Evolutionary conservation across 1,140 invertebrate genomes (phyloP), one percentile per base, ranked within the genome.

Genomic region (Bombus fervidus): DNA sequence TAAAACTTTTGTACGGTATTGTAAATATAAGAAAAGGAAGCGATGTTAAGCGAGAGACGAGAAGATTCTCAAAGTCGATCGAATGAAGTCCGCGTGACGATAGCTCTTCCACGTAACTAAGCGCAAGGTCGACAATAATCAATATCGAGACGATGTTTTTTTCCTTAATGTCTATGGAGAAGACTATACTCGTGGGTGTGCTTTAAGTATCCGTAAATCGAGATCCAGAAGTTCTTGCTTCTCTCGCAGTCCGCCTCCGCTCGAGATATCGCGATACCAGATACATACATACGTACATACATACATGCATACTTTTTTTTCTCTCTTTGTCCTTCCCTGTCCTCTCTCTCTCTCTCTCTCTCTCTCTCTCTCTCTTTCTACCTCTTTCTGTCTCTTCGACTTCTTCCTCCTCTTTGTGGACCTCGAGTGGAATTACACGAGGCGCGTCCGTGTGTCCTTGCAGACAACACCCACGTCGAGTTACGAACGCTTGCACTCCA

Each of bases 371-470:
- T 31, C n/a, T 41, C 25, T 31, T 5, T 39, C 3, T 15, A 5
- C 12, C 34, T 3, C 22, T 47, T n/a, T 37, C 57, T 12, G n/a
- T 18, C 31, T 9, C 12, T n/a, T 43, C 64, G 66, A 18, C 22
- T 25, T 76, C 28, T 31, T 22, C 41, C 25, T n/a, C 9, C 25
- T 47, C 39, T 73, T 34, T 47, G 10, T 28, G 77, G 53, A 31
- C 31, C 53, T 62, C 66, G 79, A 81, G 78, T 74, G 79, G 77
- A 84, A 84, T 72, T 71, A 73, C 83, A 81, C 71, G 74, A 83
- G 62, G 43, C 47, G 77, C 83, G 77, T 83, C 41, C 31, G 47
- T 81, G 82, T 88, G 87, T 89, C 87, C 87, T 88, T 87, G 83
- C 43, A 57, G 86, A 69, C 69, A 73, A 85, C 81, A 88, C 82